Evolutionary conservation across 2,888 invertebrate species (phyloP).

Genomic region (Caenorhabditis afra): DNA sequence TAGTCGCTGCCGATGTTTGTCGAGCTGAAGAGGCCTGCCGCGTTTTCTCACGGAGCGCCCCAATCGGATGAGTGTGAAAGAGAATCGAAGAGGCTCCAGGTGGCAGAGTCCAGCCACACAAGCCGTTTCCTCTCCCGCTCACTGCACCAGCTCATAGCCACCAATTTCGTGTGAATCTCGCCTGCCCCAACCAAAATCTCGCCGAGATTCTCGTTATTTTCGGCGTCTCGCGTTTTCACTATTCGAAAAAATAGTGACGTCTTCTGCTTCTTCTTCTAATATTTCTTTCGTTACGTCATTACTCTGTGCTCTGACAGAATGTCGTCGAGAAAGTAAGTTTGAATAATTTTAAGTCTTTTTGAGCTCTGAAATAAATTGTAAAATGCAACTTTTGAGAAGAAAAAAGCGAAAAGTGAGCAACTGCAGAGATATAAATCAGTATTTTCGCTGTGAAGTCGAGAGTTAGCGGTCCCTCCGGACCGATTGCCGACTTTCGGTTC

Average conservation of each 20-base stretch:
- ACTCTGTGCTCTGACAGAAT: conserved; percentile 24
- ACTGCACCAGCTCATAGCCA: conserved; percentile 47
- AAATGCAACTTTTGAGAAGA: too few relatives aligned
- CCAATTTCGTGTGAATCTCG: conserved; percentile 57
- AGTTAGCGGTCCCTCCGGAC: conserved; percentile 21
- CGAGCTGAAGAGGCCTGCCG: conserved; percentile 44
- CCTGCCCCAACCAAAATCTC: conserved; percentile 23
- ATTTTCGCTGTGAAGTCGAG: too few relatives aligned
- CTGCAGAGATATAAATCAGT: too few relatives aligned
- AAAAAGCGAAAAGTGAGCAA: too few relatives aligned
- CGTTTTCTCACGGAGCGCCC: conserved; percentile 45
- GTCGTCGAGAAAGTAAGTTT: conserved; percentile 64
- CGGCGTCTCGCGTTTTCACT: conserved; percentile 16
- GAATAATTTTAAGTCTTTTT: too few relatives aligned
- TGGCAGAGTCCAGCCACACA: conserved; percentile 51
- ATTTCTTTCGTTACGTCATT: conserved; percentile 25
- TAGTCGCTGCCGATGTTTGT: conserved; percentile 49
- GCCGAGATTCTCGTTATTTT: conserved; percentile 6
- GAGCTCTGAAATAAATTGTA: too few relatives aligned
- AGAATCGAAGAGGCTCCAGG: conserved; percentile 59
- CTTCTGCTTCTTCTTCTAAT: conserved; percentile 22
- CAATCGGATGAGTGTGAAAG: conserved; percentile 61
- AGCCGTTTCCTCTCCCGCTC: conserved; percentile 39
- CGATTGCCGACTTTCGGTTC: conserved; percentile 22
- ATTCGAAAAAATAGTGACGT: conserved; percentile 30